phyloP scores from a whole-genome alignment of 2,113 vertebrate genomes.

The Chaetodon auriga region DNA sequence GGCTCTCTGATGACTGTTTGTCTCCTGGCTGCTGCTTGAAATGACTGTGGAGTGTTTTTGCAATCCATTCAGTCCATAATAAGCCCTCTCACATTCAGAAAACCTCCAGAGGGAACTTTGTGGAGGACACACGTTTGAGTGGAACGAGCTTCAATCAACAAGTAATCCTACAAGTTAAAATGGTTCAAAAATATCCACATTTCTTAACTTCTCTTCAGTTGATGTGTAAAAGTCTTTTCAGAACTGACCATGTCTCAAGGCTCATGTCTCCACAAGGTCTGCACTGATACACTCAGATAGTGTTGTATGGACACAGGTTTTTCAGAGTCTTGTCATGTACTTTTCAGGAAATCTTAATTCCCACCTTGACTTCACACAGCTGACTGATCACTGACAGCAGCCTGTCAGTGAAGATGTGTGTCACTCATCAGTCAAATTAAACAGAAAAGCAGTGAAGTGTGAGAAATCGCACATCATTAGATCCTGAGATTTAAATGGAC shows the following conservation, averaged over 20 bases:
- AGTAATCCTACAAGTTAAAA: not conserved
- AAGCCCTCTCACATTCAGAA: slow-evolving; percentile 28
- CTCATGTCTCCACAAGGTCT: not conserved
- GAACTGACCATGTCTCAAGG: not conserved
- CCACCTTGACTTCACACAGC: too few relatives aligned
- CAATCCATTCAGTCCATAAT: slow-evolving; percentile 7
- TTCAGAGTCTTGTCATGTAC: too few relatives aligned
- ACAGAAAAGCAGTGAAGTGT: too few relatives aligned
- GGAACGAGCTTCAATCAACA: not conserved
- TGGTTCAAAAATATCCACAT: not conserved
- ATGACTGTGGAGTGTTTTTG: slow-evolving; percentile 27
- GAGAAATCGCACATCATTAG: too few relatives aligned
- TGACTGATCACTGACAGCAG: too few relatives aligned
- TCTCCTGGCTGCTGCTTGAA: slow-evolving; percentile 11
- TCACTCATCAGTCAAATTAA: too few relatives aligned
- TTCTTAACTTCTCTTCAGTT: not conserved
- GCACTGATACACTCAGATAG: not conserved
- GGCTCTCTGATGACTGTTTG: slow-evolving; percentile 24
- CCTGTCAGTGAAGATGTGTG: too few relatives aligned
- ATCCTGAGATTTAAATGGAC: too few relatives aligned
- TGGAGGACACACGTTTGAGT: slow-evolving; percentile 6
- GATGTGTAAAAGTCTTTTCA: not conserved
- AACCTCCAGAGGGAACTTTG: slow-evolving; percentile 1
- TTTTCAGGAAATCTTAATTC: too few relatives aligned
- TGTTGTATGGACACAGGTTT: not conserved